A percentile compares a stretch with the other conserved stretches of the same genome.
These are phyloP conservation scores for Aphaenogaster floridana DNA, from an alignment of 1,140 invertebrate species.

Conservation along the genomic window DNA sequence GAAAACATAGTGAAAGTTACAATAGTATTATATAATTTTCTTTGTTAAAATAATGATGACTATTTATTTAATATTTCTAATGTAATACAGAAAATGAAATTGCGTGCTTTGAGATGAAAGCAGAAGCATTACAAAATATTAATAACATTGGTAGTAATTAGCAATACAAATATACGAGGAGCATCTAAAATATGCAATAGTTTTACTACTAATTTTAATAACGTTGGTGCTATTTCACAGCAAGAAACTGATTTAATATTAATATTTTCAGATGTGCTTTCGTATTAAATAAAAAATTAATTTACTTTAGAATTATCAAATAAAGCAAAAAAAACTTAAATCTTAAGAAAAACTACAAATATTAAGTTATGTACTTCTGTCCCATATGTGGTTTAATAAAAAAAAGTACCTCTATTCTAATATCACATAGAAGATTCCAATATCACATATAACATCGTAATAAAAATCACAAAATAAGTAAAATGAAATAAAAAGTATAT, in stretches of 20 bases:
- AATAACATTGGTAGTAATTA: background rate
- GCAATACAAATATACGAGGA: background rate
- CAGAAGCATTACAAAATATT: constrained; percentile 4
- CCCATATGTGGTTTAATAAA: too few relatives aligned
- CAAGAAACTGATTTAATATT: background rate
- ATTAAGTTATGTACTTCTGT: too few relatives aligned
- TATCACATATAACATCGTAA: too few relatives aligned
- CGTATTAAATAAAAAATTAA: too few relatives aligned
- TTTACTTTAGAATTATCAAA: too few relatives aligned
- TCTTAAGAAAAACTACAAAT: too few relatives aligned
- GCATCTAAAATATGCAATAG: background rate
- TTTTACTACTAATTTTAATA: constrained; percentile 20
- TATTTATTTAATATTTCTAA: background rate
- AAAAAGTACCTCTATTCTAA: too few relatives aligned
- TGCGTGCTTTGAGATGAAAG: background rate
- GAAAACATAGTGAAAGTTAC: constrained; percentile 9
- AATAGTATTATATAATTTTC: constrained; percentile 22
- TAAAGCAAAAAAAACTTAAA: too few relatives aligned
- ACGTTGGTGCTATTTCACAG: background rate
- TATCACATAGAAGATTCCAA: too few relatives aligned
- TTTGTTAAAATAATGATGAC: constrained; percentile 6
- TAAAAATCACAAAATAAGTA: too few relatives aligned
- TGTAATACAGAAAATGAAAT: background rate
- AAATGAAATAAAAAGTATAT: too few relatives aligned
- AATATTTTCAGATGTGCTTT: too few relatives aligned